Evolutionary conservation across 2,888 invertebrate species (phyloP).

Genomic region (Scrobipalpa atriplicella): DNA sequence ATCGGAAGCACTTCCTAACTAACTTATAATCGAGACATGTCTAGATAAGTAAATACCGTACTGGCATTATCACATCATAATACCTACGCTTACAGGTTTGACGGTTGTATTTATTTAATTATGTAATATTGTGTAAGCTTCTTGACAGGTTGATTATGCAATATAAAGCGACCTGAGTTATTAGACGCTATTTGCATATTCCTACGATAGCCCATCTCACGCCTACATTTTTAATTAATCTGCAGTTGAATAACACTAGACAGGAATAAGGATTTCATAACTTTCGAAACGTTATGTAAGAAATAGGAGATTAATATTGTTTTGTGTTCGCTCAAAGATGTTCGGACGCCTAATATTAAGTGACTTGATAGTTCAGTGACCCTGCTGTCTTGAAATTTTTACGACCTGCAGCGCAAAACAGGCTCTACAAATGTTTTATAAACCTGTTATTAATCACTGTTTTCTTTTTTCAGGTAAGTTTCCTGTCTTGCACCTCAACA

Average conservation of each 20-base stretch:
- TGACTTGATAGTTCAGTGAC: too few relatives aligned
- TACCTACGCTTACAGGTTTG: slow-evolving; percentile 49
- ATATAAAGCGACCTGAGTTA: slow-evolving; percentile 5
- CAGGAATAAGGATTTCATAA: neutral
- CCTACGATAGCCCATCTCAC: slow-evolving; percentile 13
- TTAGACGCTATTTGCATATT: slow-evolving; percentile 23
- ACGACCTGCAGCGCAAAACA: too few relatives aligned
- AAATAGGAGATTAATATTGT: too few relatives aligned
- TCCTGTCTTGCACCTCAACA: neutral
- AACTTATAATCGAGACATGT: slow-evolving; percentile 30
- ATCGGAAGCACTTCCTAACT: slow-evolving; percentile 38
- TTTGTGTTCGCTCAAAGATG: too few relatives aligned
- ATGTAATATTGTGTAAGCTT: slow-evolving; percentile 38
- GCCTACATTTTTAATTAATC: slow-evolving; percentile 2
- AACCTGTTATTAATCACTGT: slow-evolving; percentile 32
- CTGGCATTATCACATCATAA: slow-evolving; percentile 43
- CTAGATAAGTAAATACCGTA: slow-evolving; percentile 35
- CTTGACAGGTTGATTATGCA: slow-evolving; percentile 20
- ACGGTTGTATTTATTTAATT: slow-evolving; percentile 44
- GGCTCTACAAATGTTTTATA: neutral
- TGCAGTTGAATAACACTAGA: neutral
- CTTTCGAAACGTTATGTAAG: neutral
- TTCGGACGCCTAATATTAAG: too few relatives aligned
- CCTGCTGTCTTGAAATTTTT: too few relatives aligned
- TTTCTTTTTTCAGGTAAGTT: slow-evolving; percentile 57